Conservation (phyloP, 2,113 vertebrate genomes). For the Neolamprologus variostigma region DNA sequence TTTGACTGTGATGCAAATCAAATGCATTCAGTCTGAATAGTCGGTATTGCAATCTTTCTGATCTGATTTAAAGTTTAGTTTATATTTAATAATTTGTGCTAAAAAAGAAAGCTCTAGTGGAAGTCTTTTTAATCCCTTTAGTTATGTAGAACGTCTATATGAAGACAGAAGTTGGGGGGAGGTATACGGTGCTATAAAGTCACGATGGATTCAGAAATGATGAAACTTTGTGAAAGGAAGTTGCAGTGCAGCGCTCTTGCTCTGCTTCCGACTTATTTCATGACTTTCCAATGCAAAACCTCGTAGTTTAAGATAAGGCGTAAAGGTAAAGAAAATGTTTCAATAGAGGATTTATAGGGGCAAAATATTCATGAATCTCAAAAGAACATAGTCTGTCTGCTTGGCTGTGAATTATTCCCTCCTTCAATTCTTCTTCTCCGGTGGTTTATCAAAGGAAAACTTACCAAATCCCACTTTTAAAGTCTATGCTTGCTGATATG, state of each 20-base stretch:
- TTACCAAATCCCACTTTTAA: background rate
- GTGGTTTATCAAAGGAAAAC: background rate
- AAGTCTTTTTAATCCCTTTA: background rate
- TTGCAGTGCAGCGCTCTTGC: background rate
- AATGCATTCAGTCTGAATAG: background rate
- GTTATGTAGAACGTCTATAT: background rate
- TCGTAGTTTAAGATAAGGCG: background rate
- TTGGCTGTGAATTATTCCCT: background rate
- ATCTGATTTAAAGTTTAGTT: background rate
- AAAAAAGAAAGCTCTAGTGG: background rate
- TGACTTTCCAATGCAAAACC: background rate
- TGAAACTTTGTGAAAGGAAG: background rate
- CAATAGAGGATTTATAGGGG: background rate
- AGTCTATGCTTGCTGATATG: background rate
- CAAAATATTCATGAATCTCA: background rate
- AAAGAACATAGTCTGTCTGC: background rate
- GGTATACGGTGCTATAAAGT: background rate
- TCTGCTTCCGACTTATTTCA: background rate
- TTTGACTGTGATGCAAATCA: background rate
- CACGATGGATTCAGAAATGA: background rate
- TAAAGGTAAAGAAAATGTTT: background rate
- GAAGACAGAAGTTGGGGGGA: background rate
- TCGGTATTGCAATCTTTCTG: background rate
- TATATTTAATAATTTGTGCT: background rate
- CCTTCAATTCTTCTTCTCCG: background rate